Percentiles rank a stretch among this genome's conserved stretches.
Conservation (phyloP, 2,888 invertebrate genomes). For the Hyles lineata region DNA sequence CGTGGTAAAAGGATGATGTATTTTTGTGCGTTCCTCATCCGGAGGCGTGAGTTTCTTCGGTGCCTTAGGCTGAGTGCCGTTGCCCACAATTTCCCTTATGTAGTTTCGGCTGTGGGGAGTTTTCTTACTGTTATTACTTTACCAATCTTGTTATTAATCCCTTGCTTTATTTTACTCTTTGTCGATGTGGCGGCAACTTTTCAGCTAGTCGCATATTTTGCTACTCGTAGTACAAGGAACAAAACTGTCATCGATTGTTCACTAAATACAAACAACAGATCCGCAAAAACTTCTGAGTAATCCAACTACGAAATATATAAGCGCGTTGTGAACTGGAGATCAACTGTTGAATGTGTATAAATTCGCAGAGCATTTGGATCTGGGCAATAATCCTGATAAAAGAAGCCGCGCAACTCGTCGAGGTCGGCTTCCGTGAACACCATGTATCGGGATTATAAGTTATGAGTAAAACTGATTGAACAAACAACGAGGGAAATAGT, state of each 20-base stretch:
- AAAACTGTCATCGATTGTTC: background rate
- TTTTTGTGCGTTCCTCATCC: too few relatives aligned
- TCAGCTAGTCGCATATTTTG: too few relatives aligned
- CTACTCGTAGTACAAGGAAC: background rate
- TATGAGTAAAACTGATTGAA: background rate
- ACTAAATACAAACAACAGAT: background rate
- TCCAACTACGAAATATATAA: background rate
- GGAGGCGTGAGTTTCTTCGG: too few relatives aligned
- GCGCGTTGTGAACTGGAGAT: background rate
- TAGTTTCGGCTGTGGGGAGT: too few relatives aligned
- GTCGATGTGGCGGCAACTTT: too few relatives aligned
- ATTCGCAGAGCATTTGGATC: background rate
- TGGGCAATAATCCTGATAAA: background rate
- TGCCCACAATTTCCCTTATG: too few relatives aligned
- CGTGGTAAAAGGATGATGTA: too few relatives aligned
- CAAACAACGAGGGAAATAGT: too few relatives aligned
- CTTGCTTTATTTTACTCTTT: too few relatives aligned
- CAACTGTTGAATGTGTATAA: conserved; percentile 1
- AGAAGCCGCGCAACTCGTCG: background rate
- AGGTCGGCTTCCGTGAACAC: background rate
- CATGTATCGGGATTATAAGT: background rate
- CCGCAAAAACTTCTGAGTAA: background rate
- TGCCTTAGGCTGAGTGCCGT: too few relatives aligned
- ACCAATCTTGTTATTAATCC: too few relatives aligned
- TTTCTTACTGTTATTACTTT: too few relatives aligned